Evolutionary conservation across 2,113 vertebrate species (phyloP).

Genomic region (Daphoenositta chrysoptera): DNA sequence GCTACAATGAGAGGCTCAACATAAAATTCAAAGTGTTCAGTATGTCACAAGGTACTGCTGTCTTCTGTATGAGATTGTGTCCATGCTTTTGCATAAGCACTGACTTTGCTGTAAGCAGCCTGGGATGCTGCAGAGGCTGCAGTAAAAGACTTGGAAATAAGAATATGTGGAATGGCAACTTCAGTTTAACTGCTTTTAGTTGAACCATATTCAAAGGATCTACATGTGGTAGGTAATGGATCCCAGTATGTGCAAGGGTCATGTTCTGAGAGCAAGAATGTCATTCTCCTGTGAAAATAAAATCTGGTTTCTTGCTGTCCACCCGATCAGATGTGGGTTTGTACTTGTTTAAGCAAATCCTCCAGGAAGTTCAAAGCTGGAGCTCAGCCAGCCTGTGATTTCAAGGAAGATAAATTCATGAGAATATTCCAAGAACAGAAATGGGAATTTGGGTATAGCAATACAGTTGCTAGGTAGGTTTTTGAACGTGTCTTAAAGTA

Average conservation of each 20-base stretch:
- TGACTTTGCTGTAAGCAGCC: neutral
- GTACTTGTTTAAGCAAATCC: neutral
- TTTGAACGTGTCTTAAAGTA: neutral
- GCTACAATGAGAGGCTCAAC: neutral
- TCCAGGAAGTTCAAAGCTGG: neutral
- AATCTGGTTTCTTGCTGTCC: neutral
- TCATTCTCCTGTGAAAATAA: neutral
- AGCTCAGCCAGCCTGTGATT: neutral
- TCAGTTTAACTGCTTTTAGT: neutral
- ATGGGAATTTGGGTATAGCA: neutral
- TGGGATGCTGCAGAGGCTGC: neutral
- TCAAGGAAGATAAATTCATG: neutral
- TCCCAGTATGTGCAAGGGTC: neutral
- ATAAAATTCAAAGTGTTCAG: neutral
- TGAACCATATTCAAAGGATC: neutral
- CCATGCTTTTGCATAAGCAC: neutral
- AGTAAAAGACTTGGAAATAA: neutral
- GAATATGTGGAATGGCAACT: neutral
- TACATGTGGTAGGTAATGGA: neutral
- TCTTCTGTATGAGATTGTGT: neutral
- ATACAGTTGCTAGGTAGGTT: neutral
- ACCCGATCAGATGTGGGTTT: neutral
- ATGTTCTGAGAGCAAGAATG: neutral
- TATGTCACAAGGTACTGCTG: neutral
- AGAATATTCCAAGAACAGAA: neutral